Base-by-base conservation (phyloP, 2,888 invertebrate genomes). In the Branchellion lobata region DNA sequence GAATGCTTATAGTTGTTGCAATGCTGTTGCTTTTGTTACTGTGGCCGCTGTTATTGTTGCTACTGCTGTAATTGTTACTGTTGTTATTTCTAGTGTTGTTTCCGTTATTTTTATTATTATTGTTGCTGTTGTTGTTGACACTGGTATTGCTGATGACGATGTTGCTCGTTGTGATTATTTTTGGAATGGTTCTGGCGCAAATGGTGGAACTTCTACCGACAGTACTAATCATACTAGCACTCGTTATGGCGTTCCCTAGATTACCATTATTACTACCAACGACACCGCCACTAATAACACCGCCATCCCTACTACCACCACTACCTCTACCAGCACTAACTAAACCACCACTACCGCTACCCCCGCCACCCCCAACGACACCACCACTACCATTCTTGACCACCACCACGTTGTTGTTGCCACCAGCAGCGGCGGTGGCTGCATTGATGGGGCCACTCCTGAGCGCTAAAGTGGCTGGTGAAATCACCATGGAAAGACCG, bases 351-450 rank as follows among this genome's bases (percentile, higher is more conserved):
- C 40, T 40, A 40, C 40, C 40, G 40, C 5, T 14, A 40, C 14
- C 14, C 5, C 40, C 40, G 14, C 40, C 5, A 40, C 40, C 40
- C 5, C 40, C 14, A 40, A 5, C 14, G 14, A 14, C 40, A 40
- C 40, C 40, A 40, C 40, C 40, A 40, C 40, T 40, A 5, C 14
- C 14, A 14, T 40, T 14, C 5, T 5, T 40, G 40, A 40, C 40
- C 5, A 40, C 40, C 14, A 40, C 40, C 5, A 40, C 40, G n/a
- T n/a, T n/a, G n/a, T n/a, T n/a, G n/a, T n/a, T n/a, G n/a, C n/a
- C n/a, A n/a, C 21, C 5, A 29, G 53, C 53, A 53, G 75, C 75
- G 24, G 27, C 40, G 11, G 77, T 29, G 53, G 77, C 77, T 29
- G 61, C 65, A 36, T 33, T 65, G 5, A 34, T 47, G n/a, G 57